Conservation (phyloP, 2,797 vertebrate species). For the Sebastes glaucus region DNA sequence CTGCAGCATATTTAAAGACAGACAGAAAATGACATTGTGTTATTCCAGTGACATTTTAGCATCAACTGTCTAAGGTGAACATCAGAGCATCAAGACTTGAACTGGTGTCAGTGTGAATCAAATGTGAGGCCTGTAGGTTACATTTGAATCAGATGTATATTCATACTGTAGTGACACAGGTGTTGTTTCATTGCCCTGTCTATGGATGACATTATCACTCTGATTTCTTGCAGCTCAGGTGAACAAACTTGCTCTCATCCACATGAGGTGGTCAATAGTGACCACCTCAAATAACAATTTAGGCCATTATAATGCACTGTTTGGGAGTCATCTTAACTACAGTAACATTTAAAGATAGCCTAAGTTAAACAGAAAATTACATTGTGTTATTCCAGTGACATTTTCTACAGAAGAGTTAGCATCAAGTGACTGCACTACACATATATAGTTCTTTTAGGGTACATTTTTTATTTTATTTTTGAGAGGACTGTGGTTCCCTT, state of each 20-base stretch:
- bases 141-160: background rate
- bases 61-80: too few species aligned
- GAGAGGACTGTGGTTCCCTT: too few species aligned
- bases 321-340: fast-evolving
- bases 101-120: background rate
- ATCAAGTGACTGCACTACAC: background rate
- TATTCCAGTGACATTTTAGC: background rate
- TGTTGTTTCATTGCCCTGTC: background rate
- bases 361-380: background rate
- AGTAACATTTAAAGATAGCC: background rate
- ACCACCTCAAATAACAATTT: background rate
- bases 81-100: too few species aligned
- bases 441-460: too few species aligned
- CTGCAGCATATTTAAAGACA: background rate
- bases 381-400: background rate
- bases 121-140: background rate
- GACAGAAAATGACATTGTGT: too few species aligned
- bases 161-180: background rate
- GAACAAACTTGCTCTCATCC: background rate
- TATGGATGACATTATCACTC: background rate
- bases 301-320: background rate
- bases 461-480: too few species aligned
- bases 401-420: background rate
- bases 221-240: background rate
- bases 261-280: too few species aligned